A percentile compares a stretch with the other conserved stretches of the same genome.
These are phyloP conservation scores for Frieseomelitta varia DNA, from an alignment of 1,140 invertebrate genomes.

Conservation along the genomic window DNA sequence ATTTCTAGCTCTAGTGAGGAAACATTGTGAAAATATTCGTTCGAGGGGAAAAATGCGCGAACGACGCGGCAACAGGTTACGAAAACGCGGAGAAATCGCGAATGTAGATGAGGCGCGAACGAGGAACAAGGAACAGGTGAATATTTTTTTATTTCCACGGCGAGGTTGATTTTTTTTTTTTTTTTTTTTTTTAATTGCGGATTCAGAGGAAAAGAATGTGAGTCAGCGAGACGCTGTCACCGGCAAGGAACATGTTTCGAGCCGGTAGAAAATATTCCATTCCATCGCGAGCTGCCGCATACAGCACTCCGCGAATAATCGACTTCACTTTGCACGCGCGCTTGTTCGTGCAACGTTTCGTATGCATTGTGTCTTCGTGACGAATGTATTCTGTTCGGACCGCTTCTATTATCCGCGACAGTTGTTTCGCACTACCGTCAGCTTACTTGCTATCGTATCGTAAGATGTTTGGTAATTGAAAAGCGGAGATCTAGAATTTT, in stretches of 20 bases:
- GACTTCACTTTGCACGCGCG: slow-evolving; percentile 1
- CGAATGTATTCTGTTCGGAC: not conserved
- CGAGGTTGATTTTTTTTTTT: not conserved
- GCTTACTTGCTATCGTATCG: not conserved
- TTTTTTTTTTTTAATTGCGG: not conserved
- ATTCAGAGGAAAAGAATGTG: slow-evolving; percentile 27
- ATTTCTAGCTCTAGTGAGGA: not conserved
- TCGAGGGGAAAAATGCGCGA: not conserved
- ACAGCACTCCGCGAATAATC: not conserved
- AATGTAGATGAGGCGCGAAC: not conserved
- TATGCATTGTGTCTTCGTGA: not conserved
- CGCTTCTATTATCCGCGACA: not conserved
- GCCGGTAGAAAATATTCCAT: slow-evolving; percentile 21
- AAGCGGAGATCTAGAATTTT: not conserved
- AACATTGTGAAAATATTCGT: not conserved
- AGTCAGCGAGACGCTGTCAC: slow-evolving; percentile 11
- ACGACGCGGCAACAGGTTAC: slow-evolving; percentile 36
- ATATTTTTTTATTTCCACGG: not conserved
- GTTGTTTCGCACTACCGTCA: not conserved
- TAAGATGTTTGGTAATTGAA: not conserved
- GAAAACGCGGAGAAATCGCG: slow-evolving; percentile 2
- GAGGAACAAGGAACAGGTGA: not conserved
- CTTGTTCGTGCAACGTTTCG: not conserved
- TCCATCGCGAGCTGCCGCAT: not conserved
- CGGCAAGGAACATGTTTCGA: slow-evolving; percentile 20